Evolutionary conservation across 1,140 invertebrate genomes (phyloP), one percentile per base, ranked within the genome.

Genomic region (Rhopalosiphum padi): DNA sequence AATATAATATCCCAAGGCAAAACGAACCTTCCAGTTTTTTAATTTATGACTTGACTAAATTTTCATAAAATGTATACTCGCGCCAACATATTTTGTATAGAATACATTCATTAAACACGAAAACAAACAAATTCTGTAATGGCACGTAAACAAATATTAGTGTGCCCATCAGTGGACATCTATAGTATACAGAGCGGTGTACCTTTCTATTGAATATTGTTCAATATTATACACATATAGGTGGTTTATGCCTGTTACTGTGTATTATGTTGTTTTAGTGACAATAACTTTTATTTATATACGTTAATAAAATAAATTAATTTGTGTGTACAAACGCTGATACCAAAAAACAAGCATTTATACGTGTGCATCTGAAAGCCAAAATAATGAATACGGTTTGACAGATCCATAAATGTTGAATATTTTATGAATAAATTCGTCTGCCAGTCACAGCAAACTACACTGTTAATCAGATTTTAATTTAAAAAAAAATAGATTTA

Each of bases 231-330:
- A 68, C 30, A n/a, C 11, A n/a, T 77, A 35, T n/a, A 77, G 60
- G 30, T 77, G 15, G 48, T 51, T 51, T 77, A 77, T 77, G 11
- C 30, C 15, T 18, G 30, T n/a, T 35, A n/a, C 60, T 18, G 30
- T 35, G 60, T n/a, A 77, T 77, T 77, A 77, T 77, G 60, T 77
- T 77, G 60, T 77, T 77, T 77, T 77, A 77, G 60, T 77, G 60
- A 77, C 60, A 77, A n/a, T n/a, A 68, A 77, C 30, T 77, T 68
- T 77, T 77, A 77, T 77, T 77, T n/a, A 77, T 77, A 77, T 77
- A n/a, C 60, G 60, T 77, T 77, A n/a, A 77, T 18, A n/a, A 77
- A 77, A 35, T 77, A 21, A 77, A 77, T 77, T 77, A 77, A 77
- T 77, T n/a, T n/a, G 30, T 77, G 60, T 77, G 11, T n/a, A 21